These are phyloP conservation scores for Tenthredo notha DNA, from an alignment of 2,888 invertebrate species.

Conservation along the genomic window DNA sequence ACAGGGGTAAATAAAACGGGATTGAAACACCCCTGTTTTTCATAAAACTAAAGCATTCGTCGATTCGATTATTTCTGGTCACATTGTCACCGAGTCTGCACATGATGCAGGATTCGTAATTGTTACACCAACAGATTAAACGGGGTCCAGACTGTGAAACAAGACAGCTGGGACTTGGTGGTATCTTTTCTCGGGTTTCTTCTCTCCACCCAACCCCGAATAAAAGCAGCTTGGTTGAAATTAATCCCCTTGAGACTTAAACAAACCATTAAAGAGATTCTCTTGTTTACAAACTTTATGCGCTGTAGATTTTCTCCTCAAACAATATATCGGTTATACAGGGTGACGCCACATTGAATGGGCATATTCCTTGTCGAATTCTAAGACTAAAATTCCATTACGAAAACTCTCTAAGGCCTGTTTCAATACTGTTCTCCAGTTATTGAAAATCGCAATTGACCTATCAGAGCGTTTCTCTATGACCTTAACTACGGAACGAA, in stretches of 20 bases:
- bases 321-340: neutral
- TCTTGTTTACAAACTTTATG: neutral
- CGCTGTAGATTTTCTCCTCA: neutral
- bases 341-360: too few relatives aligned
- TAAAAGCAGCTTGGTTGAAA: neutral
- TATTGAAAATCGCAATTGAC: too few relatives aligned
- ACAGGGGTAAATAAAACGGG: slow-evolving; percentile 11
- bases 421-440: too few relatives aligned
- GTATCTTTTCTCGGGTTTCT: neutral
- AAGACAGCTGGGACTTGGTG: neutral
- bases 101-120: neutral
- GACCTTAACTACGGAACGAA: too few relatives aligned
- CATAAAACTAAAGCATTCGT: slow-evolving; percentile 9
- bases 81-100: neutral
- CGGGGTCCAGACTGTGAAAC: neutral
- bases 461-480: too few relatives aligned
- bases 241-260: slow-evolving; percentile 30
- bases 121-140: neutral
- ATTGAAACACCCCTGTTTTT: neutral
- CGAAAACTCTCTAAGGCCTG: too few relatives aligned
- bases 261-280: slow-evolving; percentile 28
- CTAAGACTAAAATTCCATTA: too few relatives aligned
- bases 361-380: too few relatives aligned
- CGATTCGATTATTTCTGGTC: slow-evolving; percentile 22
- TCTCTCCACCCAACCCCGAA: too few relatives aligned